A percentile compares a stretch with the other conserved stretches of the same genome.
These are phyloP conservation scores for Subacronicta megacephala DNA, from an alignment of 2,888 invertebrate genomes.

Conservation along the genomic window DNA sequence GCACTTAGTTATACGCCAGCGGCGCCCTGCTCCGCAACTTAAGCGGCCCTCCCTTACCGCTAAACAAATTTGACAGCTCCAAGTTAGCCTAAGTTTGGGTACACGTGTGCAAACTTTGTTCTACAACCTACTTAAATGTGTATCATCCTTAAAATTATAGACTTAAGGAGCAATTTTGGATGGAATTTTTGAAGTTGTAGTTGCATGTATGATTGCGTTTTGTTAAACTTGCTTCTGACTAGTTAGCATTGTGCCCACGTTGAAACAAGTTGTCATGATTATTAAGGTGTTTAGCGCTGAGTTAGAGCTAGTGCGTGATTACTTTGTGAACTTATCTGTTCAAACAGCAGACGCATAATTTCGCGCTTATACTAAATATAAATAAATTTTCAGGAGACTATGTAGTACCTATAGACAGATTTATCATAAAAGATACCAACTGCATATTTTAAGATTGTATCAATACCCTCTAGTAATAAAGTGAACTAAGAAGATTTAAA, in stretches of 20 bases:
- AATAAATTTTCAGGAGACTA: constrained; percentile 2
- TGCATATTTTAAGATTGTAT: background rate
- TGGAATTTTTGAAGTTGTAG: constrained; percentile 39
- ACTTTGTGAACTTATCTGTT: constrained; percentile 52
- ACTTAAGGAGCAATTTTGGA: constrained; percentile 51
- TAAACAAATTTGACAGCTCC: constrained; percentile 89
- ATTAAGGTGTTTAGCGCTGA: constrained; percentile 83
- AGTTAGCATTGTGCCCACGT: constrained; percentile 86
- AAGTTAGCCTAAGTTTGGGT: constrained; percentile 86
- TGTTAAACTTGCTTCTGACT: constrained; percentile 81
- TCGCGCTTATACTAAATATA: constrained; percentile 16
- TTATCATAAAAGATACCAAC: background rate
- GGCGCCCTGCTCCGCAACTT: constrained; percentile 82
- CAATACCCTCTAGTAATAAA: too few species aligned
- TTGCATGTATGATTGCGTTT: constrained; percentile 48
- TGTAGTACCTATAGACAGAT: background rate
- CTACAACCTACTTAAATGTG: constrained; percentile 33
- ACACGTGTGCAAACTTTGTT: constrained; percentile 72
- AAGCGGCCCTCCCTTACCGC: constrained; percentile 85
- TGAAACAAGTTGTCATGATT: constrained; percentile 86
- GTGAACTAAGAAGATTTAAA: too few species aligned
- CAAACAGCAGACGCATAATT: constrained; percentile 36
- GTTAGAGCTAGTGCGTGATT: constrained; percentile 65
- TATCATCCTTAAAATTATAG: constrained; percentile 31
- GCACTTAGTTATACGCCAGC: constrained; percentile 86